A percentile compares a stretch with the other conserved stretches of the same genome.
Conservation (phyloP, 2,113 vertebrate genomes). For the Myocastor coypus region DNA sequence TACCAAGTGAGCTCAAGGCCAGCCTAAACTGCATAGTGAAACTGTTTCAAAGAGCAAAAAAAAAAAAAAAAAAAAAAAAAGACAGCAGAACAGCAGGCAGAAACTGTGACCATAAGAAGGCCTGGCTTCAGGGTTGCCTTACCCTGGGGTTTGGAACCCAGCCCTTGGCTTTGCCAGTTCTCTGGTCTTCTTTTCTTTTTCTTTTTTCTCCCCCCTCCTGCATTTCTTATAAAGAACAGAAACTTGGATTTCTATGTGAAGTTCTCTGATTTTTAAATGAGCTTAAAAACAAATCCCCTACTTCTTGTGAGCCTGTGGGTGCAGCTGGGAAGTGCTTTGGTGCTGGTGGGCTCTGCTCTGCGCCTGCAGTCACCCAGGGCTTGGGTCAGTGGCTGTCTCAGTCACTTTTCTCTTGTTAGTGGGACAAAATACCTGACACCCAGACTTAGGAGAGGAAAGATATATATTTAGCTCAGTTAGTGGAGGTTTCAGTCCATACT, state of each 20-base stretch:
- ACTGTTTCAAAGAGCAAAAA: too few relatives aligned
- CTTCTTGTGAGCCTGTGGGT: neutral
- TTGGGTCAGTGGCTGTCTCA: neutral
- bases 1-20: too few relatives aligned
- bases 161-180: neutral
- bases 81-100: neutral
- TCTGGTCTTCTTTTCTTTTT: too few relatives aligned
- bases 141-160: neutral
- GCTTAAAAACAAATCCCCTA: neutral
- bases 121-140: neutral
- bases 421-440: too few relatives aligned
- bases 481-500: too few relatives aligned
- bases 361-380: neutral
- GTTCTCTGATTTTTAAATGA: neutral
- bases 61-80: neutral
- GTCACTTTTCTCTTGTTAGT: too few relatives aligned
- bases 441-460: too few relatives aligned
- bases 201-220: too few relatives aligned
- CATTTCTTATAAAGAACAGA: conserved; percentile 45
- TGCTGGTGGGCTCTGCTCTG: neutral
- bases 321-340: neutral
- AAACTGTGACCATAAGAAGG: neutral
- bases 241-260: conserved; percentile 33
- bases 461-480: too few relatives aligned
- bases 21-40: too few relatives aligned